Conservation (phyloP, 2,113 vertebrate species). For the Paramormyrops kingsleyae region DNA sequence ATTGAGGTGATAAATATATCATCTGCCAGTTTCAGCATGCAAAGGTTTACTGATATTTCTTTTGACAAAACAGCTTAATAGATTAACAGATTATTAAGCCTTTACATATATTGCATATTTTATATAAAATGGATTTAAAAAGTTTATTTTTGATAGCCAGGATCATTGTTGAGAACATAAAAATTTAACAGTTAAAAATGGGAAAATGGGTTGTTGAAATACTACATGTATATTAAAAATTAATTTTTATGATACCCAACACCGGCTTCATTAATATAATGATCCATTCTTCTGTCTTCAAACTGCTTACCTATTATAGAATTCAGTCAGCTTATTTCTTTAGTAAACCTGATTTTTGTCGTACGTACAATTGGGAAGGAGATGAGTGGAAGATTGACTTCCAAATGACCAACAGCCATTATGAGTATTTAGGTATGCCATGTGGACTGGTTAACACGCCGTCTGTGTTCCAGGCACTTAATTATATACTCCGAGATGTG, state of each 20-base stretch:
- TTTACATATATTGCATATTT: background rate
- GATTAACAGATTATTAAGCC: background rate
- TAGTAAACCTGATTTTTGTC: background rate
- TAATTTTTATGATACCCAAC: background rate
- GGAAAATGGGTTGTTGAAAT: background rate
- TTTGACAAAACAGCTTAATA: background rate
- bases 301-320: background rate
- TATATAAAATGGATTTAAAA: background rate
- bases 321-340: background rate
- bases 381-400: background rate
- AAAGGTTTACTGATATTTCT: background rate
- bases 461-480: background rate
- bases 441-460: background rate
- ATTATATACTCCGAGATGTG: background rate
- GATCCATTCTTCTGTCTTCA: background rate
- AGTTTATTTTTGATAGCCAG: background rate
- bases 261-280: background rate
- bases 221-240: background rate
- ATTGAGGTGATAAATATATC: slow-evolving; percentile 17
- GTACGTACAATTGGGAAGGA: background rate
- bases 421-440: background rate
- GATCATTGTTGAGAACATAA: background rate
- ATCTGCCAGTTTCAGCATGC: slow-evolving; percentile 12
- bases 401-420: background rate
- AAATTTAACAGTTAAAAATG: background rate